Conservation (phyloP, 2,113 vertebrate species). For the Psammodynastes pulverulentus region DNA sequence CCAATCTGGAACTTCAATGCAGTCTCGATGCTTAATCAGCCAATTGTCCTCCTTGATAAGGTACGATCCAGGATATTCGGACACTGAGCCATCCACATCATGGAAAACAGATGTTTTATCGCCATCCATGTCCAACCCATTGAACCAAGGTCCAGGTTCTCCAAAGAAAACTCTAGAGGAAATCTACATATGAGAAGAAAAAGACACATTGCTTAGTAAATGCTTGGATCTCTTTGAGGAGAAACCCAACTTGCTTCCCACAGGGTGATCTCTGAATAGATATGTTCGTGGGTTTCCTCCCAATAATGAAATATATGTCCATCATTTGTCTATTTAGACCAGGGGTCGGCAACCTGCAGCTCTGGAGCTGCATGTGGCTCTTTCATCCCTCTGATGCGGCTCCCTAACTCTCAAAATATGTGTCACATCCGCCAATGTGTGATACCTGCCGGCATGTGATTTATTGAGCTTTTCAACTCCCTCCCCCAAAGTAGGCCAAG, state of each 20-base stretch:
- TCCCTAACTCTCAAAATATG: no score
- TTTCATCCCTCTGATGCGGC: no score
- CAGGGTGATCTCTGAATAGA: not conserved
- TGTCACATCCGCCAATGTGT: no score
- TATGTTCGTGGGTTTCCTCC: not conserved
- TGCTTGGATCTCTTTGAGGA: not conserved
- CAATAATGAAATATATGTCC: not conserved
- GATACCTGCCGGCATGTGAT: no score
- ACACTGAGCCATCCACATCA: slow-evolving; percentile 90
- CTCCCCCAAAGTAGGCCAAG: no score
- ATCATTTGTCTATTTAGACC: not conserved
- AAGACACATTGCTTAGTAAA: not conserved
- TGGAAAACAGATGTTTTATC: slow-evolving; percentile 96
- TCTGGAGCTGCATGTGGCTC: no score
- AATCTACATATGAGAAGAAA: slow-evolving; percentile 74
- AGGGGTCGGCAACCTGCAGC: no score
- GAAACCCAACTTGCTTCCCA: not conserved
- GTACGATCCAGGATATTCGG: slow-evolving; percentile 90
- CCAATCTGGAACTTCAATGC: slow-evolving; percentile 93
- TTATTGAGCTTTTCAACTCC: no score
- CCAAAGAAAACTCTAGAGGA: slow-evolving; percentile 95
- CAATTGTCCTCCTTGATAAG: slow-evolving; percentile 95
- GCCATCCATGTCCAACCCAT: slow-evolving; percentile 90
- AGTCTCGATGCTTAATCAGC: slow-evolving; percentile 90
- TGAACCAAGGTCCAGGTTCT: slow-evolving; percentile 95